These are phyloP conservation scores for Geopemphigus sp. DNA, from an alignment of 1,140 invertebrate species.

Conservation along the genomic window DNA sequence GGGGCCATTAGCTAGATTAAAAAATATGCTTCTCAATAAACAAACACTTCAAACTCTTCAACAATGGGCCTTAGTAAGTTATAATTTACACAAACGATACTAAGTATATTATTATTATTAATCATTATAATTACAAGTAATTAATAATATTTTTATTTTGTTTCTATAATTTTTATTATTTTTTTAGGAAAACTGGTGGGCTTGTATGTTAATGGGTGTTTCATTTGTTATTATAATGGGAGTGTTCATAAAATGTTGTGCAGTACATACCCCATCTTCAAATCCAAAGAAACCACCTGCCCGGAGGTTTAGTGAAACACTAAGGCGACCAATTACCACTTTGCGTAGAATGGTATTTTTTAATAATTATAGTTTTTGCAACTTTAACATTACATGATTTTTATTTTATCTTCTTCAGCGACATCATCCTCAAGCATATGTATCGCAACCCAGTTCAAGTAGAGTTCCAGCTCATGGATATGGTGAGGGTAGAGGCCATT, in stretches of 20 bases:
- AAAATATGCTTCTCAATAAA: constrained; percentile 92
- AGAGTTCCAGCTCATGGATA: constrained; percentile 67
- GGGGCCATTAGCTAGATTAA: constrained; percentile 91
- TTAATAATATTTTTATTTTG: not conserved
- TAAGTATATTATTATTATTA: not conserved
- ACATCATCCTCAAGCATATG: constrained; percentile 16
- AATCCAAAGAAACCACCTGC: constrained; percentile 91
- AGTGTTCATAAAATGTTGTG: constrained; percentile 98
- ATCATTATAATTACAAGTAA: too few relatives aligned
- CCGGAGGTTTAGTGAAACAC: constrained; percentile 79
- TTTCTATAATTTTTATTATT: not conserved
- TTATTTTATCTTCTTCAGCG: constrained; percentile 21
- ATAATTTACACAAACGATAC: not conserved
- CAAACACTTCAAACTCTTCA: constrained; percentile 82
- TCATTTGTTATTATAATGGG: constrained; percentile 94
- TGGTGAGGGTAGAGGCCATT: constrained; percentile 70
- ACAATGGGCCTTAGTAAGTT: constrained; percentile 78
- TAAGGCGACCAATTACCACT: constrained; percentile 84
- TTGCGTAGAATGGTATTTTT: constrained; percentile 71
- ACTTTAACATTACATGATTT: not conserved
- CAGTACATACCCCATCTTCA: constrained; percentile 96
- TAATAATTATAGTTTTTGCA: not conserved
- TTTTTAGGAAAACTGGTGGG: constrained; percentile 91
- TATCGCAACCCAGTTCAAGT: constrained; percentile 52
- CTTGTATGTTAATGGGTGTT: constrained; percentile 86